Conservation (phyloP, 2,113 vertebrate genomes). For the Chaetops frenatus region DNA sequence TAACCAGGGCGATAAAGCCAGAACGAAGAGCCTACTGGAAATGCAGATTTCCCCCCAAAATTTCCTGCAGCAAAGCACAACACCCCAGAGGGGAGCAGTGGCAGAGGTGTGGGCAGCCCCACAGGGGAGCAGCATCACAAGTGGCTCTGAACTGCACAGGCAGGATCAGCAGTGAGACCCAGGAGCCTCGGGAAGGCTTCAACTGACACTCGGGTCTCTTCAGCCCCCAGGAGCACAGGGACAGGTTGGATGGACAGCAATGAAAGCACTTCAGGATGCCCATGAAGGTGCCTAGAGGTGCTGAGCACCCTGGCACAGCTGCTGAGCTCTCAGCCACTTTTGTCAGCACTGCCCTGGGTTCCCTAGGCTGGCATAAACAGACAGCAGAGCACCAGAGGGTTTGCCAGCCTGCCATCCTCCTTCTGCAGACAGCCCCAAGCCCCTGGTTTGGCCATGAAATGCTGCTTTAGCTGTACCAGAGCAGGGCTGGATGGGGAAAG, state of each 20-base stretch:
- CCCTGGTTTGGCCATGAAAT: not conserved
- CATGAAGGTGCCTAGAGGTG: not conserved
- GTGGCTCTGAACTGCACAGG: not conserved
- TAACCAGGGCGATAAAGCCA: not conserved
- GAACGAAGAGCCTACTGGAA: not conserved
- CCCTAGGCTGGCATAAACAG: accelerated
- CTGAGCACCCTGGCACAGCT: not conserved
- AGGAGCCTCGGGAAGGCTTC: not conserved
- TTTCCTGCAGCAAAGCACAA: not conserved
- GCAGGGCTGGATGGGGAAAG: not conserved
- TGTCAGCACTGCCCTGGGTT: not conserved
- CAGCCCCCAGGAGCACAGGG: accelerated
- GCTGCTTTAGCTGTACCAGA: not conserved
- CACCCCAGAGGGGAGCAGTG: not conserved
- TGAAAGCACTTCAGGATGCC: accelerated
- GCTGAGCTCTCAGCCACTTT: accelerated
- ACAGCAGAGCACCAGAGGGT: not conserved
- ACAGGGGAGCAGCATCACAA: not conserved
- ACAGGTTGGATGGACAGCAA: accelerated
- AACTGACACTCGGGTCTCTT: not conserved
- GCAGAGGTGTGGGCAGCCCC: not conserved
- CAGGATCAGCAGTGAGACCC: not conserved
- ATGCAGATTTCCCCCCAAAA: not conserved
- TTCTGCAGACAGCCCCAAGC: not conserved
- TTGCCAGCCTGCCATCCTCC: not conserved